These are phyloP conservation scores for Calephelis nemesis DNA, from an alignment of 1,140 invertebrate species.

Conservation along the genomic window DNA sequence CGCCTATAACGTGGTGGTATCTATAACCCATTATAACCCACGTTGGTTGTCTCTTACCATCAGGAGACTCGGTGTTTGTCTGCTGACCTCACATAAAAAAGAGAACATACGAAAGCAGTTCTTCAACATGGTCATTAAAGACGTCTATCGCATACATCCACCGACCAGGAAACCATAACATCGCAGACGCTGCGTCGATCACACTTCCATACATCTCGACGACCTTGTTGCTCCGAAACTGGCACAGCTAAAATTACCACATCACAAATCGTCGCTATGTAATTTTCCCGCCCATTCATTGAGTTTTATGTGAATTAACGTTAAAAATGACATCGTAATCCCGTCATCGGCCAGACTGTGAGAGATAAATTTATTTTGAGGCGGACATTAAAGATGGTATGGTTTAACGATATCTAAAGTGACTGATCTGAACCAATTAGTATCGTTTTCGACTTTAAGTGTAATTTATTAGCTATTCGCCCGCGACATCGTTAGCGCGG, in stretches of 20 bases:
- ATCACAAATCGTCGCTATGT: conserved; percentile 8
- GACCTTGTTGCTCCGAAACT: conserved; percentile 4
- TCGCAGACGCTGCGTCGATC: not conserved
- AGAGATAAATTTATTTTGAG: not conserved
- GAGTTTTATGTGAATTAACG: conserved; percentile 12
- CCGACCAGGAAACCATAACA: not conserved
- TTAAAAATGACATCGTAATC: conserved; percentile 8
- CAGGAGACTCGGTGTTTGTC: too few relatives aligned
- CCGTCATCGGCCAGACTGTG: conserved; percentile 7
- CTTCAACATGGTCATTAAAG: not conserved
- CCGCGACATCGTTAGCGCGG: not conserved
- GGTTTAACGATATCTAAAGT: not conserved
- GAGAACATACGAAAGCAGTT: not conserved
- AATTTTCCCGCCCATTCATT: conserved; percentile 11
- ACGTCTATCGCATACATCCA: not conserved
- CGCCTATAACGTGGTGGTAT: too few relatives aligned
- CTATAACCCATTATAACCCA: too few relatives aligned
- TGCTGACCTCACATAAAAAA: too few relatives aligned
- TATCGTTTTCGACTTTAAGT: not conserved
- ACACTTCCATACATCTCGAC: conserved; percentile 1
- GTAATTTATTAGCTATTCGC: not conserved
- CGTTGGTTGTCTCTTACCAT: too few relatives aligned
- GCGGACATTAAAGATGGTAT: not conserved
- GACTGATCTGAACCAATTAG: not conserved
- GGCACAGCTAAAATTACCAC: conserved; percentile 13